These are phyloP conservation scores for Xyrauchen texanus DNA, from an alignment of 2,113 vertebrate species.

Conservation along the genomic window DNA sequence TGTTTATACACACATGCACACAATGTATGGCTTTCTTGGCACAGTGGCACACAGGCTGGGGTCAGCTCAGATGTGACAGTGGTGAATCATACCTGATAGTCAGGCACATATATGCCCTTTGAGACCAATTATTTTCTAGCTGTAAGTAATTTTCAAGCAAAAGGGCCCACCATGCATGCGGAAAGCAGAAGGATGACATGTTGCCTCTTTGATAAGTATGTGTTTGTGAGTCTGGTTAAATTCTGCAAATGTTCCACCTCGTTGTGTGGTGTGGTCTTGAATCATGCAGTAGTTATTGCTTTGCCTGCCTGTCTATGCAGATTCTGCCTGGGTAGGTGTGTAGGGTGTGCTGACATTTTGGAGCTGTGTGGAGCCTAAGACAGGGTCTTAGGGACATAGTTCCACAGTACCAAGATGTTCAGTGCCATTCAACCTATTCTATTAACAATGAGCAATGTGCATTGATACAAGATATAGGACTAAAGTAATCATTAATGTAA, in stretches of 20 bases:
- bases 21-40: slow-evolving; percentile 47
- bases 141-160: slow-evolving; percentile 48
- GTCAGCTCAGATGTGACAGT: slow-evolving; percentile 36
- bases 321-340: neutral
- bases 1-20: neutral
- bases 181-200: slow-evolving; percentile 27
- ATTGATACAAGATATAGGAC: slow-evolving; percentile 13
- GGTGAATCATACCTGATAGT: slow-evolving; percentile 36
- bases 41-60: slow-evolving; percentile 41
- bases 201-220: slow-evolving; percentile 37
- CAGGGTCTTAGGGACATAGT: slow-evolving; percentile 28
- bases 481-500: slow-evolving; percentile 6
- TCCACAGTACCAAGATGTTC: slow-evolving; percentile 39
- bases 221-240: slow-evolving; percentile 3
- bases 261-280: slow-evolving; percentile 26
- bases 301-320: neutral
- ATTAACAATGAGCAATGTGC: slow-evolving; percentile 22
- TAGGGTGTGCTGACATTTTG: slow-evolving; percentile 31
- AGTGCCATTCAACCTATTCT: slow-evolving; percentile 5
- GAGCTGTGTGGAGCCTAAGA: slow-evolving; percentile 37
- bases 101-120: slow-evolving; percentile 39
- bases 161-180: slow-evolving; percentile 20
- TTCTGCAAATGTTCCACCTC: neutral
- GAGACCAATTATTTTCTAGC: slow-evolving; percentile 54
- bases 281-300: slow-evolving; percentile 45